These are phyloP conservation scores for Cyprinodon tularosa DNA, from an alignment of 2,113 vertebrate species.

Conservation along the genomic window DNA sequence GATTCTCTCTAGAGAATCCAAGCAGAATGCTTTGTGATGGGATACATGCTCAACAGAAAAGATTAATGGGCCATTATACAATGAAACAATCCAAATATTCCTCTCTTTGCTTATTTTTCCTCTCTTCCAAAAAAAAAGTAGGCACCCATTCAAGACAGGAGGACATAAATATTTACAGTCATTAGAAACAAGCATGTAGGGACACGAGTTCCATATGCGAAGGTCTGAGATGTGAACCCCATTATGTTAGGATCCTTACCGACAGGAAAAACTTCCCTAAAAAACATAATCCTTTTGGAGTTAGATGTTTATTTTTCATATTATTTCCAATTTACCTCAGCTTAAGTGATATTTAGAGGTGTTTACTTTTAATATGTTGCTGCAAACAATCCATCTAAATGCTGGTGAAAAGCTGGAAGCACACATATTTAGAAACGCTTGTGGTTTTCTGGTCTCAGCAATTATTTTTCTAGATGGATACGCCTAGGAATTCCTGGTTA, in stretches of 20 bases:
- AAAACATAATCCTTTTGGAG: background rate
- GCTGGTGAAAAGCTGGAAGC: conserved; percentile 33
- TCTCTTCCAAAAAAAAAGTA: conserved; percentile 39
- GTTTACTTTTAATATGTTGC: background rate
- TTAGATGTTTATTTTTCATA: background rate
- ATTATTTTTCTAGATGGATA: conserved; percentile 56
- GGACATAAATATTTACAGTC: conserved; percentile 69
- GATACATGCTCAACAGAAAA: conserved; percentile 61
- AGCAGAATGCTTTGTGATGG: conserved; percentile 56
- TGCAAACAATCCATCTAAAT: conserved; percentile 13
- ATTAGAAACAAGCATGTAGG: conserved; percentile 55
- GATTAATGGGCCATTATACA: conserved; percentile 65
- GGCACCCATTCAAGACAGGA: conserved; percentile 39
- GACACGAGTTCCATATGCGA: conserved; percentile 29
- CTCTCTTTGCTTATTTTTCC: conserved; percentile 22
- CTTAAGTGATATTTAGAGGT: background rate
- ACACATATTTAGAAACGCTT: conserved; percentile 34
- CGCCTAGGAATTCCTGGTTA: conserved; percentile 23
- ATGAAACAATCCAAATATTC: conserved; percentile 43
- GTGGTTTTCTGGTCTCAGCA: conserved; percentile 39
- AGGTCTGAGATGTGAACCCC: conserved; percentile 19
- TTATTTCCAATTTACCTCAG: background rate
- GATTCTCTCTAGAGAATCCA: conserved; percentile 56
- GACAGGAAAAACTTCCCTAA: background rate
- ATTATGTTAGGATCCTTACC: conserved; percentile 9